Conservation (phyloP, 1,140 invertebrate genomes). For the Anastrepha ludens region DNA sequence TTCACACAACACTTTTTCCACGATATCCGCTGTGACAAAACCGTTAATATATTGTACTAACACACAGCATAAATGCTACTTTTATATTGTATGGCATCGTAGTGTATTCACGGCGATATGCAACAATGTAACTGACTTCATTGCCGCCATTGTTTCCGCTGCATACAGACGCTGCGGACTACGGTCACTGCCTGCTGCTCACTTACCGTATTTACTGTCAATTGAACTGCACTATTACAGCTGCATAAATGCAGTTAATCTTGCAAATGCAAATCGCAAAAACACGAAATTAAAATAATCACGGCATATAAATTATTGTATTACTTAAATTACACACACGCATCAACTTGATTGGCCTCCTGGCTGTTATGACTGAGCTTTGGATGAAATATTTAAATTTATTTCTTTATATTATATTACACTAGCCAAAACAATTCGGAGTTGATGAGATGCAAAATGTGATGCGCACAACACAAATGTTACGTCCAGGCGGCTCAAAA, state of each 20-base stretch:
- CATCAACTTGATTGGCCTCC: background rate
- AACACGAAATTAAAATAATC: background rate
- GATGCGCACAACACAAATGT: background rate
- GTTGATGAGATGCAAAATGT: background rate
- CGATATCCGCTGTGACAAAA: conserved; percentile 2
- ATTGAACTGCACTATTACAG: background rate
- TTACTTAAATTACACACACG: background rate
- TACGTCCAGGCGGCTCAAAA: conserved; percentile 16
- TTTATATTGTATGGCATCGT: background rate
- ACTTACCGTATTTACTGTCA: background rate
- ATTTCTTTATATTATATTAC: too few relatives aligned
- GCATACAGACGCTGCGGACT: background rate
- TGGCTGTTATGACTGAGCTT: too few relatives aligned
- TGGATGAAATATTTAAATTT: too few relatives aligned
- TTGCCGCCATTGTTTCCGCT: conserved; percentile 32
- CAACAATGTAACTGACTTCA: conserved; percentile 26
- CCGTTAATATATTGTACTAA: conserved; percentile 5
- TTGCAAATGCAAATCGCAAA: background rate
- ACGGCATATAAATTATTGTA: background rate
- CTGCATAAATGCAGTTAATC: conserved; percentile 19
- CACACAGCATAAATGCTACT: background rate
- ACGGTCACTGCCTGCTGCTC: background rate
- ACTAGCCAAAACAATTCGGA: too few relatives aligned
- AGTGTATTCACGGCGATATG: background rate
- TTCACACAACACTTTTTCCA: background rate